Base-by-base conservation (phyloP, 2,888 invertebrate genomes). In the Ommatoiulus sabulosus region DNA sequence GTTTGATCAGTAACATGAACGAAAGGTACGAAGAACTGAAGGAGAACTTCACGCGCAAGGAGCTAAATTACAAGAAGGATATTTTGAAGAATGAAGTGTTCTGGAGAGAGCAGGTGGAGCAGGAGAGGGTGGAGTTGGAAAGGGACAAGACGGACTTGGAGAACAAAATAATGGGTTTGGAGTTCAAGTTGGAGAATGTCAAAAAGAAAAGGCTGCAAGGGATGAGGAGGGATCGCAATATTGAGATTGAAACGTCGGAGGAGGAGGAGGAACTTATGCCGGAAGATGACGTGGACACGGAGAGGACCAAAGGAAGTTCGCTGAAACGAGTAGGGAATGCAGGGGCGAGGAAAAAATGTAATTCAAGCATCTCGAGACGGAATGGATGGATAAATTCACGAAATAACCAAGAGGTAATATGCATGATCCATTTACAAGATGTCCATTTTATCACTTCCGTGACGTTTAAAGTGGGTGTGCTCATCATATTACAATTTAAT, bases 81-180 rank as follows among this genome's bases (percentile, higher is more conserved):
- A 85, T 88, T 17, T 48, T 88, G 44, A 84, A 57, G 35, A 85
- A 48, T 35, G 88, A 85, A 20, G 88, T 84, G 35, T 88, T 72
- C 88, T 88, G 88, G 88, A 44, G 88, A 35, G 88, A 85, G 20
- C 88, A 88, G 44, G 84, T 88, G 46, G 88, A 88, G n/a, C 72
- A 72, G 72, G 72, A 72, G 10, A 72, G 72, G 72, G 43, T 8
- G 17, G 87, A 87, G 44, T 8, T 44, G 44, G 87, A 87, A 44
- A 15, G 17, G 43, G 80, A 72, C 72, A 72, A 72, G 72, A 85
- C 44, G 24, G 35, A 52, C 46, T 15, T 24, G 43, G 84, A 84
- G 20, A 24, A 84, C 8, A 84, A 72, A 10, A 72, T 72, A 1
- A n/a, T 72, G 72, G 72, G 72, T 10, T 72, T 87, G 15, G 87